Evolutionary conservation across 2,888 invertebrate species (phyloP).

Genomic region (Platypus cylindrus): DNA sequence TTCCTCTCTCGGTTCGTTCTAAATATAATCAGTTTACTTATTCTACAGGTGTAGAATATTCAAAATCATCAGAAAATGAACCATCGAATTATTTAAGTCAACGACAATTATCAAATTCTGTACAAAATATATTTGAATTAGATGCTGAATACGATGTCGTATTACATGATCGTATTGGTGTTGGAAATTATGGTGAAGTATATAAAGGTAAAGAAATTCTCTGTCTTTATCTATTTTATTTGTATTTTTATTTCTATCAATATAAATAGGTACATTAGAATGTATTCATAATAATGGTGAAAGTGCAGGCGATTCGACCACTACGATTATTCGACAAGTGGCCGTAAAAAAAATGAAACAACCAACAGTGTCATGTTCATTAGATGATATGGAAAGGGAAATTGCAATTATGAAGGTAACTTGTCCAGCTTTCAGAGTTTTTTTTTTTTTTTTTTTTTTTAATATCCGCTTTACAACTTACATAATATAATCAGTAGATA

Average conservation of each 20-base stretch:
- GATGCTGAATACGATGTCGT: constrained; percentile 47
- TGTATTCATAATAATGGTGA: constrained; percentile 4
- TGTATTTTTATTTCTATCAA: not conserved
- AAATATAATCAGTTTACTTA: too few species aligned
- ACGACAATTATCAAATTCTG: too few species aligned
- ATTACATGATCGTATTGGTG: constrained; percentile 46
- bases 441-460: too few species aligned
- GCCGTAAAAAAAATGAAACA: constrained; percentile 57
- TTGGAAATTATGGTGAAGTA: constrained; percentile 12
- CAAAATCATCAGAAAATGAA: too few species aligned
- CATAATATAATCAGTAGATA: too few species aligned
- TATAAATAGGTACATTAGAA: constrained; percentile 34
- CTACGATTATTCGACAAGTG: constrained; percentile 40
- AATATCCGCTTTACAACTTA: too few species aligned
- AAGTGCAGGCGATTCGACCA: constrained; percentile 5
- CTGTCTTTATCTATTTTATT: not conserved
- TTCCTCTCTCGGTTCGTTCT: too few species aligned
- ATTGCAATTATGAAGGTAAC: constrained; percentile 78
- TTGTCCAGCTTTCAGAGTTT: too few species aligned
- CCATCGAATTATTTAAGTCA: too few species aligned
- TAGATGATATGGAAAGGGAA: constrained; percentile 72
- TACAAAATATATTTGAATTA: constrained; percentile 44
- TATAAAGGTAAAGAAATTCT: constrained; percentile 5
- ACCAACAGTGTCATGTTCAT: constrained; percentile 36
- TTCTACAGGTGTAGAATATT: too few species aligned